A percentile compares a stretch with the other conserved stretches of the same genome.
Conservation (phyloP, 1,140 invertebrate species). For the Papilio xuthus region DNA sequence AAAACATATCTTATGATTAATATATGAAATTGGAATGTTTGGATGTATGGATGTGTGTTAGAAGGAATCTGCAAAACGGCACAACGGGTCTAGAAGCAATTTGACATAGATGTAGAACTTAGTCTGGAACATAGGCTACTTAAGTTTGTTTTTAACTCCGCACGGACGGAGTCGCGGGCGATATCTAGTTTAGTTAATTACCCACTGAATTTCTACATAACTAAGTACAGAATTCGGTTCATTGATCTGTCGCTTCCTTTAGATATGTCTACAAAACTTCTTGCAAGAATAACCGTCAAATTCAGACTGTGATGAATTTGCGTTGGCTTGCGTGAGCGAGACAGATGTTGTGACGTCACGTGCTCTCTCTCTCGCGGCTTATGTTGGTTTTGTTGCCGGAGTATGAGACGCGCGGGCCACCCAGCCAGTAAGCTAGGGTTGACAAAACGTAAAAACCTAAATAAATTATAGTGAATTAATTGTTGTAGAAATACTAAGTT, state of each 20-base stretch:
- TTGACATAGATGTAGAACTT: too few species aligned
- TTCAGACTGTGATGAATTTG: conserved; percentile 33
- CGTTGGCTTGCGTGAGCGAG: conserved; percentile 46
- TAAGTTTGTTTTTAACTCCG: too few species aligned
- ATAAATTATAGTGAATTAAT: neutral
- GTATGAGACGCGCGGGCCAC: conserved; percentile 65
- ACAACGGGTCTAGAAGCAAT: too few species aligned
- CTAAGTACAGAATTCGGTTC: conserved; percentile 3
- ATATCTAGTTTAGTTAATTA: too few species aligned
- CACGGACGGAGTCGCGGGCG: too few species aligned
- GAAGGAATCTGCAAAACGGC: too few species aligned
- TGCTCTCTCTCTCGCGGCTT: conserved; percentile 47
- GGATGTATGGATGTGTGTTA: too few species aligned
- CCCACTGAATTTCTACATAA: neutral
- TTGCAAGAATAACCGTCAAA: conserved; percentile 26
- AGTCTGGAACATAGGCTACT: too few species aligned
- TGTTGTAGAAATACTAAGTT: too few species aligned
- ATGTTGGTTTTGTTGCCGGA: conserved; percentile 65
- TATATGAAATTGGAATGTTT: too few species aligned
- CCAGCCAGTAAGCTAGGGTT: conserved; percentile 61
- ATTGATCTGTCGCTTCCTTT: conserved; percentile 22
- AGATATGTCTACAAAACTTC: conserved; percentile 23
- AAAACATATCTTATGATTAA: too few species aligned
- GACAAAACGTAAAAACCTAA: neutral
- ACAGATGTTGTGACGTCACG: conserved; percentile 47